phyloP scores from a whole-genome alignment of 2,888 invertebrate species.

The Sinohyriopsis cumingii region DNA sequence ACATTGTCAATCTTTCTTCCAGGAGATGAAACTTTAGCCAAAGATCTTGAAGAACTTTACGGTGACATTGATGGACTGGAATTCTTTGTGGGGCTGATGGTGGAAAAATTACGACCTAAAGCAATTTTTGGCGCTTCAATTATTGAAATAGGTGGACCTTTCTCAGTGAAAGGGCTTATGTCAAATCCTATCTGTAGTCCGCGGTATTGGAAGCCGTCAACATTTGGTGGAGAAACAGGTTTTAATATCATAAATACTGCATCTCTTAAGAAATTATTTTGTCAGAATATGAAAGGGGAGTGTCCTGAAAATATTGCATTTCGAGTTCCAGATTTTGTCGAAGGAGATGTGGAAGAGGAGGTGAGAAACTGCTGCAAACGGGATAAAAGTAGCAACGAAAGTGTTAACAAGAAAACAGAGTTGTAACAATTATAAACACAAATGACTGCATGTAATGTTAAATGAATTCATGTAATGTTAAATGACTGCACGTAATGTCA shows the following conservation, averaged over 20 bases:
- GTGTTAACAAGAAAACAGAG: too few relatives aligned
- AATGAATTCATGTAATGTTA: too few relatives aligned
- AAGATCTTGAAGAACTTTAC: slow-evolving; percentile 68
- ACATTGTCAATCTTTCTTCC: slow-evolving; percentile 7
- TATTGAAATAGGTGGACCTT: slow-evolving; percentile 71
- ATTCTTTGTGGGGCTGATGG: slow-evolving; percentile 70
- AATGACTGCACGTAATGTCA: too few relatives aligned
- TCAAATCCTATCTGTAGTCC: slow-evolving; percentile 71
- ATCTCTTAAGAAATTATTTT: slow-evolving; percentile 69
- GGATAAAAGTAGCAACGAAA: too few relatives aligned
- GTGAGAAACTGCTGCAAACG: too few relatives aligned
- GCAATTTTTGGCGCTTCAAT: slow-evolving; percentile 67
- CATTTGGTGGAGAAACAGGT: slow-evolving; percentile 72
- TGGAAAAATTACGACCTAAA: slow-evolving; percentile 65
- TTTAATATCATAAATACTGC: slow-evolving; percentile 71
- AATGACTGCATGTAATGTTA: too few relatives aligned
- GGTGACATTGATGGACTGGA: slow-evolving; percentile 72
- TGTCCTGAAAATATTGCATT: slow-evolving; percentile 35
- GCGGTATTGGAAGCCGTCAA: slow-evolving; percentile 72
- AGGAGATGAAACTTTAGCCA: slow-evolving; percentile 69
- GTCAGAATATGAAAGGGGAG: slow-evolving; percentile 65
- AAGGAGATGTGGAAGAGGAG: too few relatives aligned
- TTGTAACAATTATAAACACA: too few relatives aligned
- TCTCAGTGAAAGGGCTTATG: slow-evolving; percentile 71
- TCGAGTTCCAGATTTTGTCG: too few relatives aligned